These are phyloP conservation scores for Chrysopilus asiliformis DNA, from an alignment of 2,888 invertebrate species.

Conservation along the genomic window DNA sequence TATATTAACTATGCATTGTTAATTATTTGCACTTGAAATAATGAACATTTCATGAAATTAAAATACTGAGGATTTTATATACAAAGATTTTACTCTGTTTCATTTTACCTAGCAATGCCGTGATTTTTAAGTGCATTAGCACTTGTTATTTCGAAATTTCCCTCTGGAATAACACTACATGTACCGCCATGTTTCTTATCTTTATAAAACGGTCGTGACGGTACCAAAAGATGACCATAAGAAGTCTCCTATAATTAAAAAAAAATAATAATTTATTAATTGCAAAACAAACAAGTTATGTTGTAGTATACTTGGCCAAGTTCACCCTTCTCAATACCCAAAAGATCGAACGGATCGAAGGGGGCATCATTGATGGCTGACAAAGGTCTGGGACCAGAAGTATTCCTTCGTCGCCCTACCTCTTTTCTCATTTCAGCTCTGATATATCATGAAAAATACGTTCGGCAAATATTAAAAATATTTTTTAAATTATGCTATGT, in stretches of 20 bases:
- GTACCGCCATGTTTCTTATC: constrained; percentile 33
- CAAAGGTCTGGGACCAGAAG: constrained; percentile 68
- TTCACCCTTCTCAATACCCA: constrained; percentile 66
- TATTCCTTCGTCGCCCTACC: constrained; percentile 62
- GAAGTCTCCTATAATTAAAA: constrained; percentile 56
- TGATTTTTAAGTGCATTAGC: constrained; percentile 40
- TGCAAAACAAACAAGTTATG: neutral
- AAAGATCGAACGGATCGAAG: constrained; percentile 70
- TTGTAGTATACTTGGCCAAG: constrained; percentile 60
- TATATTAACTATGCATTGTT: too few species aligned
- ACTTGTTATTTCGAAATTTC: constrained; percentile 34
- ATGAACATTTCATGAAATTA: too few species aligned
- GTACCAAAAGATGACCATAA: constrained; percentile 70
- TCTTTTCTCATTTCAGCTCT: constrained; percentile 58
- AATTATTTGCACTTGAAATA: too few species aligned
- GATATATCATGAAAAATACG: constrained; percentile 5
- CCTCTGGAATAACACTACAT: constrained; percentile 23
- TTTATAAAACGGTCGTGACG: constrained; percentile 45
- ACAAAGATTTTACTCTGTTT: too few species aligned
- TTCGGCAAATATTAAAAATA: neutral
- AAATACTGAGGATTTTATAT: too few species aligned
- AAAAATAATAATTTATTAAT: constrained; percentile 6
- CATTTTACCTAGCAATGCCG: constrained; percentile 43
- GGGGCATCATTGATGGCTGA: constrained; percentile 70
- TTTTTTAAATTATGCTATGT: constrained; percentile 4